Evolutionary conservation across 37 sponge, comb jelly and placozoan genomes (phyloP).

Genomic region (Cladorhizidae sp.): DNA sequence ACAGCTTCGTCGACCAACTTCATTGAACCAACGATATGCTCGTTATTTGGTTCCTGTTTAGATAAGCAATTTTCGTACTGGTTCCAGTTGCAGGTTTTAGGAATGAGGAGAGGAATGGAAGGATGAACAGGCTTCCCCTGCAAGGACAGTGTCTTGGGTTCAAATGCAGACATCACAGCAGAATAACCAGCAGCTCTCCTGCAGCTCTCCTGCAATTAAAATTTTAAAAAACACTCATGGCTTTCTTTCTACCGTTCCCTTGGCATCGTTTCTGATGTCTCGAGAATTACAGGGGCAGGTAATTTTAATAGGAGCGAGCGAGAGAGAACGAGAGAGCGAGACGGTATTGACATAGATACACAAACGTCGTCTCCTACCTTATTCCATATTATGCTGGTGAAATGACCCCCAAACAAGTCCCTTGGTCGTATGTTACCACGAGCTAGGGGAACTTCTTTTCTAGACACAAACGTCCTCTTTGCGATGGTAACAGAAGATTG

Average conservation of each 20-base stretch:
- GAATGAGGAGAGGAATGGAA: slow-evolving; percentile 14
- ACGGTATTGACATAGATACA: too few relatives aligned
- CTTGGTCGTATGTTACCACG: too few relatives aligned
- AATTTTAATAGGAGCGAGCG: not conserved
- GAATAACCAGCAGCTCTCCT: not conserved
- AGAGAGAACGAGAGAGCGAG: not conserved
- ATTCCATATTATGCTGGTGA: too few relatives aligned
- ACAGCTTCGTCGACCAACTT: slow-evolving; percentile 15
- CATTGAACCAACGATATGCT: not conserved
- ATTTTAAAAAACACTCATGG: too few relatives aligned
- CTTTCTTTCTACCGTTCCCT: too few relatives aligned
- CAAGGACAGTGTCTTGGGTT: not conserved
- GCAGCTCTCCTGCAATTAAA: not conserved
- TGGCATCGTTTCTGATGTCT: too few relatives aligned
- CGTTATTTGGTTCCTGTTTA: not conserved
- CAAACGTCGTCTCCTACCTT: too few relatives aligned
- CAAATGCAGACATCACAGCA: not conserved
- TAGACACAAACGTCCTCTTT: too few relatives aligned
- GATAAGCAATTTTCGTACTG: not conserved
- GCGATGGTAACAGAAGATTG: too few relatives aligned
- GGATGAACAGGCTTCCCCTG: not conserved
- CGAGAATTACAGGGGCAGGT: not conserved
- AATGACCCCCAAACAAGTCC: too few relatives aligned
- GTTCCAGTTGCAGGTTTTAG: not conserved
- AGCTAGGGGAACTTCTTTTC: too few relatives aligned